Evolutionary conservation across 2,888 invertebrate genomes (phyloP).

Genomic region (Caenorhabditis sp.): DNA sequence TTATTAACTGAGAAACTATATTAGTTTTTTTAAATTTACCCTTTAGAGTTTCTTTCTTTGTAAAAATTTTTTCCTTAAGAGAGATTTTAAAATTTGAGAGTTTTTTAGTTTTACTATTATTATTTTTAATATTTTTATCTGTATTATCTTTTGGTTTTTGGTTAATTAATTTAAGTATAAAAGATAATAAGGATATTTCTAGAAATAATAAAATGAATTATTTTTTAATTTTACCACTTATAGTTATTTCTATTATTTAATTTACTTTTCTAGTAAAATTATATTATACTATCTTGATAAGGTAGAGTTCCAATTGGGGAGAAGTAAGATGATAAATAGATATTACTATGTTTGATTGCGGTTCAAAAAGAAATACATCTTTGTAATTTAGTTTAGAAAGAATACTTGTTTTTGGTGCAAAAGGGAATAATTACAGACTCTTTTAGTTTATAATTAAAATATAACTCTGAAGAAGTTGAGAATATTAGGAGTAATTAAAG

Average conservation of each 20-base stretch:
- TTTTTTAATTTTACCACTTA: constrained; percentile 41
- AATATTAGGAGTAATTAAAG: constrained; percentile 52
- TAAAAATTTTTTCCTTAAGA: constrained; percentile 50
- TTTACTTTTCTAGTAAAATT: constrained; percentile 46
- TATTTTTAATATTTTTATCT: constrained; percentile 46
- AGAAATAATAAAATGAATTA: constrained; percentile 39
- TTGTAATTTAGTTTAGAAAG: constrained; percentile 54
- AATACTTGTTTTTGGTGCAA: constrained; percentile 57
- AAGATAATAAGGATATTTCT: constrained; percentile 25
- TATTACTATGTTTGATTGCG: constrained; percentile 55
- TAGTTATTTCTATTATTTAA: constrained; percentile 45
- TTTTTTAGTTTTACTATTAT: constrained; percentile 40
- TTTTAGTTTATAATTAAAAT: constrained; percentile 58
- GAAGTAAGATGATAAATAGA: constrained; percentile 53
- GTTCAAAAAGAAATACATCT: constrained; percentile 49
- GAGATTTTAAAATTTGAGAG: constrained; percentile 45
- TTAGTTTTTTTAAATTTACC: constrained; percentile 52
- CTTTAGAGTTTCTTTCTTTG: constrained; percentile 52
- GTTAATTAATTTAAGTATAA: constrained; percentile 49
- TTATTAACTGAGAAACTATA: constrained; percentile 45
- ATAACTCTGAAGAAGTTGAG: constrained; percentile 59
- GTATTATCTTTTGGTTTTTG: constrained; percentile 75
- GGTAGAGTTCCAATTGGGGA: constrained; percentile 46
- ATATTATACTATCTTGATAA: constrained; percentile 56
- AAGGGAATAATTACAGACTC: constrained; percentile 45